Percentiles rank a stretch among this genome's conserved stretches.
phyloP scores from a whole-genome alignment of 53 echinoderm and acorn worm genomes.

The Actinopyga echinites region DNA sequence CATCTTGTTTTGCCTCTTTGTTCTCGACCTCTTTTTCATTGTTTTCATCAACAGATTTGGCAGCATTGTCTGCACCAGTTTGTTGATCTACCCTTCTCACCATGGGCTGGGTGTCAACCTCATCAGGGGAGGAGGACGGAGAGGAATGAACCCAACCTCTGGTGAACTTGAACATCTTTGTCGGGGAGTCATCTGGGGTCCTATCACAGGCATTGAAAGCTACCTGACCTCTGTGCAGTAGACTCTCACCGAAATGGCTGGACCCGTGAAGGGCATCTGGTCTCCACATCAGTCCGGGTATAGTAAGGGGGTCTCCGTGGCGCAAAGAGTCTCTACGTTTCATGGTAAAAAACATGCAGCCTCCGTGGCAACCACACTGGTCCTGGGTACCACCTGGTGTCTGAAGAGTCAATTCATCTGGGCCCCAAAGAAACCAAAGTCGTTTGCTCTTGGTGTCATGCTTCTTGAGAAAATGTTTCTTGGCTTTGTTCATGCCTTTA shows the following conservation, averaged over 20 bases:
- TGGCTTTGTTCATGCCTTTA: constrained; percentile 63
- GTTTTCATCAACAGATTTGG: background rate
- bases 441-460: constrained; percentile 76
- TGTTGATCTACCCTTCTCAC: background rate
- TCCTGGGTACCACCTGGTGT: background rate
- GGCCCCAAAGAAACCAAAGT: constrained; percentile 92
- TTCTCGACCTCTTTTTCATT: background rate
- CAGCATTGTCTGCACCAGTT: background rate
- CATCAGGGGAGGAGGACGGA: constrained; percentile 59
- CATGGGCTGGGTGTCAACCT: background rate
- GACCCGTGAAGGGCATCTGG: constrained; percentile 53
- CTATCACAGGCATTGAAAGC: constrained; percentile 87
- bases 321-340: constrained; percentile 47
- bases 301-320: constrained; percentile 15
- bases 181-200: constrained; percentile 82
- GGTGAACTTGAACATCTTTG: constrained; percentile 91
- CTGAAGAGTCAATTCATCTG: constrained; percentile 32
- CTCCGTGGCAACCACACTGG: constrained; percentile 92
- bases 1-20: background rate
- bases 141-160: constrained; percentile 71
- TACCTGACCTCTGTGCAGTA: constrained; percentile 85
- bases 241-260: constrained; percentile 83
- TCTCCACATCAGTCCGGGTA: constrained; percentile 28
- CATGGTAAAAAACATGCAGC: constrained; percentile 83
- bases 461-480: constrained; percentile 77